Base-by-base conservation (phyloP, 2,888 invertebrate species). In the Nemurella pictetii region DNA sequence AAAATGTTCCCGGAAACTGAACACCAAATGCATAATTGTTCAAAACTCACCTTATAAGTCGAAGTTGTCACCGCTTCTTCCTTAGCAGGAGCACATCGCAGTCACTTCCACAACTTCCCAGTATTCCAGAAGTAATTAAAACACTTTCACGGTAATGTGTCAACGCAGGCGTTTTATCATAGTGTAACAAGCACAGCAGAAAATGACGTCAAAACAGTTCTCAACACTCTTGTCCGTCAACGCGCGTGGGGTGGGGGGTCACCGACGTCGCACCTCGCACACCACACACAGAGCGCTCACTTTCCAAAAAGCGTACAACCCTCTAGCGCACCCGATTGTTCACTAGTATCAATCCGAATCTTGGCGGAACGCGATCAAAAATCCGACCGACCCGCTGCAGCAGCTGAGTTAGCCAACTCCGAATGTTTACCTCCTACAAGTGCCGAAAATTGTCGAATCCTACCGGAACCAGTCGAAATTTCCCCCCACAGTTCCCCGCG, bases 361-460 rank as follows among this genome's bases (percentile, higher is more conserved):
- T 85, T 84, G 74, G 83, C 77, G 85, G 85, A 84, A 30, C 84
- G 82, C 32, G 83, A 84, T 72, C 77, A 81, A 85, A 78, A 84
- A 85, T 85, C 85, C 85, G 77, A 80, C 78, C 85, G 75, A 32
- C 74, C 85, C 86, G 86, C 84, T 81, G 84, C 72, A 83, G 80
- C 85, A 81, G 85, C 86, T 75, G 84, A 84, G 80, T 72, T 73
- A 75, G 73, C 84, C 82, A 80, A 82, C 81, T 82, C n/a, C 80
- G 26, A 88, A 86, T 88, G 88, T 88, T 88, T 88, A 88, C 88
- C 87, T 88, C 87, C 85, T 85, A 84, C 85, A 72, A 25, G 85
- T 85, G 84, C 85, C 88, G 88, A 86, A 85, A 81, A 80, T 35
- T 30, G 85, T 87, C 88, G 89, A 89, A 83, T 74, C 78, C 15